Base-by-base conservation (phyloP, 2,888 invertebrate species). In the Tanytarsus gracilentus region DNA sequence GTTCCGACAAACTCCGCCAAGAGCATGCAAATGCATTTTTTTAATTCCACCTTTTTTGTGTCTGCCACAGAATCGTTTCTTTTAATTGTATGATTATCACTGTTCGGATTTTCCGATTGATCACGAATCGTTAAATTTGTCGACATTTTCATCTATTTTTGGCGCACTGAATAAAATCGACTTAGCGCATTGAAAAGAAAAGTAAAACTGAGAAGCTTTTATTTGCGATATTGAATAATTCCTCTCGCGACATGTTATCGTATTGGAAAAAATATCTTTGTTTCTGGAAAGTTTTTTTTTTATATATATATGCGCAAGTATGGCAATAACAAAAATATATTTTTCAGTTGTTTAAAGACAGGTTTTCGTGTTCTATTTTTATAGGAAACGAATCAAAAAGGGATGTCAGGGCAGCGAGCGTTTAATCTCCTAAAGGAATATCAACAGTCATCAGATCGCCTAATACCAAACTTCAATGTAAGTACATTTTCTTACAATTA, bases 1-100 rank as follows among this genome's bases (percentile, higher is more conserved):
- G 88, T 88, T 21, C 86, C 83, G 7, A 88, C 65, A 11, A 85
- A 70, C 71, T 89, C 88, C 0, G 50, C 60, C 4, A 36, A n/a
- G 1, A 60, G n/a, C 48, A 60, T 49, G 8, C 23, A 8, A n/a
- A 23, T 11, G 16, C n/a, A 36, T 4, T 60, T 26, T 8, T 16
- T 23, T 4, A 44, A 21, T 18, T 18, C 23, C 18, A 40, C 8
- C 14, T 44, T 44, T 18, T 44, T 44, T 44, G 44, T 18, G 9
- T 16, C 16, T 8, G 16, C 44, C 6, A 21, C 1, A 6, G 16
- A 18, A 23, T 1, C 4, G 9, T 44, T 44, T 18, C 23, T 23
- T 23, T 9, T 7, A 1, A 9, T 51, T 18, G 9, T 16, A 16
- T 16, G 14, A 1, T 30, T 25, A 7, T 14, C 16, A 11, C n/a